These are phyloP conservation scores for Pollachius pollachius DNA, from an alignment of 2,113 vertebrate genomes.

Conservation along the genomic window DNA sequence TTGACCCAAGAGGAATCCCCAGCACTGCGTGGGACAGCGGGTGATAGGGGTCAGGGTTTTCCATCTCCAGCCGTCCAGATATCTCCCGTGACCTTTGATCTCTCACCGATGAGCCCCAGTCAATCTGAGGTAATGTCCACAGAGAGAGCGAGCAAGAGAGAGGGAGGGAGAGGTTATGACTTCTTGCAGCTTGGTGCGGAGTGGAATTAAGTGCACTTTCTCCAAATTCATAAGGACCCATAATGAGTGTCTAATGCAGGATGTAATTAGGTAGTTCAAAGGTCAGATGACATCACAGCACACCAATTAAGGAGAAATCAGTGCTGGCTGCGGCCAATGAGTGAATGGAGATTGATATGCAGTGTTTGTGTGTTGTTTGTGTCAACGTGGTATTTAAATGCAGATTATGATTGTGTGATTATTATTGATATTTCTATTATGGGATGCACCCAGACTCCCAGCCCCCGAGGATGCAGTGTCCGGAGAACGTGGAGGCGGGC, in stretches of 20 bases:
- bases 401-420: background rate
- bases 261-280: slow-evolving; percentile 31
- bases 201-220: background rate
- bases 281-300: slow-evolving; percentile 38
- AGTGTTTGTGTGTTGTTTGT: background rate
- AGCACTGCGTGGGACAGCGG: background rate
- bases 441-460: slow-evolving; percentile 77
- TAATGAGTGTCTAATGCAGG: slow-evolving; percentile 17
- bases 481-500: slow-evolving; percentile 77
- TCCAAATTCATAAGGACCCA: background rate
- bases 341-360: background rate
- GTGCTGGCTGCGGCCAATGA: slow-evolving; percentile 21
- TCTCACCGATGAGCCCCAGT: background rate
- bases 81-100: background rate
- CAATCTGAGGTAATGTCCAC: no score
- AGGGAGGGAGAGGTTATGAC: background rate
- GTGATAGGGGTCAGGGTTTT: slow-evolving; percentile 6
- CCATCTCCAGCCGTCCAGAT: background rate
- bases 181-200: background rate
- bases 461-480: slow-evolving; percentile 84
- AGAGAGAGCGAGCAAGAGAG: slow-evolving; percentile 9
- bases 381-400: background rate
- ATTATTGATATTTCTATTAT: background rate
- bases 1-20: background rate
- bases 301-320: slow-evolving; percentile 18